phyloP scores from a whole-genome alignment of 2,888 invertebrate species.

The Cecidostiba fungosa region DNA sequence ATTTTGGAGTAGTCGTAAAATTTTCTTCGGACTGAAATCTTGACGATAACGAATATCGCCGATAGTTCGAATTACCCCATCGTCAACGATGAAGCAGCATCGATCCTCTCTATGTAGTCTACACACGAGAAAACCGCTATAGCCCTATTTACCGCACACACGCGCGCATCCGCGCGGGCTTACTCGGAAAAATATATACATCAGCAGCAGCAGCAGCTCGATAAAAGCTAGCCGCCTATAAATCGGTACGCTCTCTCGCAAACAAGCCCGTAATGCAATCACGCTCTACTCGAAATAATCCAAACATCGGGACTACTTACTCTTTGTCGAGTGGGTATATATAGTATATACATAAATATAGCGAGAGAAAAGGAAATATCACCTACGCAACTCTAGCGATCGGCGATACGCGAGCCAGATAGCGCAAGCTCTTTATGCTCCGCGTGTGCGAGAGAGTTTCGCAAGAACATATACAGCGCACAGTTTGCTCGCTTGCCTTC shows the following conservation, averaged over 20 bases:
- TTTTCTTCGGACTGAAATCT: no score
- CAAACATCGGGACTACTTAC: background rate
- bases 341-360: background rate
- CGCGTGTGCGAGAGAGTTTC: background rate
- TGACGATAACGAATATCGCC: no score
- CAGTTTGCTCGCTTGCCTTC: conserved; percentile 16
- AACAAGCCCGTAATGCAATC: conserved; percentile 58
- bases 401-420: conserved; percentile 64
- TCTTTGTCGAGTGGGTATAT: background rate
- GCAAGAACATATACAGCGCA: background rate
- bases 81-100: background rate
- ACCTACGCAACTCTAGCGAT: conserved; percentile 71
- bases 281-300: conserved; percentile 27
- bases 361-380: conserved; percentile 62
- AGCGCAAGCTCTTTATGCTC: conserved; percentile 50
- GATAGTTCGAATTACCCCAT: background rate
- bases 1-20: no score
- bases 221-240: conserved; percentile 45
- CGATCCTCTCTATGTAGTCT: background rate
- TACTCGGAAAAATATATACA: conserved; percentile 5
- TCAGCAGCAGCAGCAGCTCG: background rate
- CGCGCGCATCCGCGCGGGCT: background rate
- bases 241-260: conserved; percentile 38
- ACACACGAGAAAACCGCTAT: background rate
- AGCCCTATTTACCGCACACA: background rate